Evolutionary conservation across 2,797 vertebrate species (phyloP).

Genomic region (Amniataba percoides): DNA sequence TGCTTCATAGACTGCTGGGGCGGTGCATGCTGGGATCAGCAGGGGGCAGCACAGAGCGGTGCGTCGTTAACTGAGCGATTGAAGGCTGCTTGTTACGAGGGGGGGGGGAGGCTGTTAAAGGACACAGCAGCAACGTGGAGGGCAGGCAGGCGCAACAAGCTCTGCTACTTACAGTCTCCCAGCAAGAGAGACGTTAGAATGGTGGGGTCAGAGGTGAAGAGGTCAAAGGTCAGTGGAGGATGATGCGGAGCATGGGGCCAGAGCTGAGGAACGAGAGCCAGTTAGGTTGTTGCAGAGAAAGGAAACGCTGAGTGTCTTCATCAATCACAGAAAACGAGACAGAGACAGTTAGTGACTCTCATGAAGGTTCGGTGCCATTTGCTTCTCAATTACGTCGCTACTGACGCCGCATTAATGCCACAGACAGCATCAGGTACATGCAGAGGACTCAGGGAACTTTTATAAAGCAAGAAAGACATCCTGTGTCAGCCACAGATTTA

Average conservation of each 20-base stretch:
- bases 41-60: slow-evolving; percentile 50
- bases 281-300: slow-evolving; percentile 63
- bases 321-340: slow-evolving; percentile 29
- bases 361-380: slow-evolving; percentile 8
- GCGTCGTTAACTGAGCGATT: background rate
- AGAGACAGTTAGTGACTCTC: slow-evolving; percentile 38
- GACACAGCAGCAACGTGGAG: slow-evolving; percentile 27
- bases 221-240: slow-evolving; percentile 86
- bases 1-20: slow-evolving; percentile 1
- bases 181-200: slow-evolving; percentile 74
- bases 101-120: slow-evolving; percentile 39
- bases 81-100: slow-evolving; percentile 5
- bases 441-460: slow-evolving; percentile 19
- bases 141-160: slow-evolving; percentile 36
- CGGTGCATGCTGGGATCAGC: slow-evolving; percentile 39
- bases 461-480: slow-evolving; percentile 29
- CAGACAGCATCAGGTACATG: slow-evolving; percentile 20
- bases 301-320: slow-evolving; percentile 21
- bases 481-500: slow-evolving; percentile 15
- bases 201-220: slow-evolving; percentile 76
- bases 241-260: slow-evolving; percentile 86
- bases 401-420: slow-evolving; percentile 23
- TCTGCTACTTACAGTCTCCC: slow-evolving; percentile 81
- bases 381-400: slow-evolving; percentile 23
- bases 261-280: slow-evolving; percentile 79